These are phyloP conservation scores for Macrobrachium rosenbergii DNA, from an alignment of 1,140 invertebrate genomes.

Conservation along the genomic window DNA sequence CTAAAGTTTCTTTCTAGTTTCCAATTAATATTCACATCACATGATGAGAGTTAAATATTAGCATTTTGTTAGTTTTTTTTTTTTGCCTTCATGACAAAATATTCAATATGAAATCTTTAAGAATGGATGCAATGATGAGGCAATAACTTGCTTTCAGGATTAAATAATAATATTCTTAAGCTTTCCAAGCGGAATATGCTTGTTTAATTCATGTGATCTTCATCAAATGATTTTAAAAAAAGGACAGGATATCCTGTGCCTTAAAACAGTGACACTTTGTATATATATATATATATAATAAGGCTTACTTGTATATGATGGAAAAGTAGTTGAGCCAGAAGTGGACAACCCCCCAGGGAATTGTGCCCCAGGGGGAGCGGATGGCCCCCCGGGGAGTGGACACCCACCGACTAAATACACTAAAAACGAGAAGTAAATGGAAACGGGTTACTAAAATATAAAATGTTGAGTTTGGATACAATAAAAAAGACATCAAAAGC, in stretches of 20 bases:
- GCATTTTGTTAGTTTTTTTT: too few relatives aligned
- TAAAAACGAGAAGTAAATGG: slow-evolving; percentile 51
- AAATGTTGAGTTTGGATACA: background rate
- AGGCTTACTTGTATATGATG: slow-evolving; percentile 60
- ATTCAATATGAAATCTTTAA: too few relatives aligned
- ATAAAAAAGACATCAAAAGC: background rate
- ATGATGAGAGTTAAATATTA: too few relatives aligned
- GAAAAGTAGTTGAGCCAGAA: slow-evolving; percentile 58
- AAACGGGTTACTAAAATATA: slow-evolving; percentile 34
- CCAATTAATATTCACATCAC: too few relatives aligned
- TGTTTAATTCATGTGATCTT: too few relatives aligned
- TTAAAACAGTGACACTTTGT: background rate
- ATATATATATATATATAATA: background rate
- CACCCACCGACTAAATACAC: slow-evolving; percentile 62
- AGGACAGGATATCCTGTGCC: background rate
- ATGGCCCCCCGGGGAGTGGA: slow-evolving; percentile 46
- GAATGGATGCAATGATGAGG: too few relatives aligned
- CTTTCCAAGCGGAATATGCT: too few relatives aligned
- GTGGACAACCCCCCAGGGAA: slow-evolving; percentile 55
- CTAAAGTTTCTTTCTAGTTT: too few relatives aligned
- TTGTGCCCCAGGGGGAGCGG: slow-evolving; percentile 27
- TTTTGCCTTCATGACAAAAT: too few relatives aligned
- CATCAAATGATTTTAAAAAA: background rate
- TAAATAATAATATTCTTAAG: too few relatives aligned
- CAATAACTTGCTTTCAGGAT: too few relatives aligned